phyloP scores from a whole-genome alignment of 2,113 vertebrate genomes.

The Lasiurus borealis region DNA sequence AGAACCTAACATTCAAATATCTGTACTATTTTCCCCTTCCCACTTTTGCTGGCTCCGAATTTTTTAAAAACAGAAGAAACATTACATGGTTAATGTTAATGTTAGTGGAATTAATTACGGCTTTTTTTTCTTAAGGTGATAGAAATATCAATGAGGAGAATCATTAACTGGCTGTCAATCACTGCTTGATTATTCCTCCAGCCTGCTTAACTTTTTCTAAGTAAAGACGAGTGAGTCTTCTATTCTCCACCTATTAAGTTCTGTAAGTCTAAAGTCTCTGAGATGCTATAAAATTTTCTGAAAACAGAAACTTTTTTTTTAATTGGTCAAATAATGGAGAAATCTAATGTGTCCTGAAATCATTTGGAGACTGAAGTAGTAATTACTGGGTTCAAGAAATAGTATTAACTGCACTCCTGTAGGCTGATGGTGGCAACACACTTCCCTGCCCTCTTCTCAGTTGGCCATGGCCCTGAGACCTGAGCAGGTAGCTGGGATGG shows the following conservation, averaged over 20 bases:
- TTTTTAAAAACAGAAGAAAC: background rate
- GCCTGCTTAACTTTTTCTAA: background rate
- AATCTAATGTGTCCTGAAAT: background rate
- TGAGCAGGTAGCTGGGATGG: background rate
- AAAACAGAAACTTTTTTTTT: background rate
- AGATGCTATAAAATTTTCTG: background rate
- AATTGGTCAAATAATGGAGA: background rate
- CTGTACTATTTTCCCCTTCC: background rate
- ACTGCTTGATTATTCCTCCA: background rate
- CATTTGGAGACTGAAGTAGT: conserved; percentile 22
- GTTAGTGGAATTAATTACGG: background rate
- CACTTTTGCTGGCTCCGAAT: background rate
- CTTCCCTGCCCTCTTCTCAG: background rate
- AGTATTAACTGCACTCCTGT: background rate
- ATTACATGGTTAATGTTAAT: background rate
- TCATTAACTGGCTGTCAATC: too few species aligned
- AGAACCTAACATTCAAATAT: background rate
- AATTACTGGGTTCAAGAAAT: background rate
- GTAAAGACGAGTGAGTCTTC: background rate
- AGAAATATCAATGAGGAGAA: too few species aligned
- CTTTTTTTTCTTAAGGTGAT: background rate
- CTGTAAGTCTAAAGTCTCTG: background rate
- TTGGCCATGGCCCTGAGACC: background rate
- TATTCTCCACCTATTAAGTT: background rate
- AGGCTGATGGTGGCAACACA: background rate